A percentile compares a stretch with the other conserved stretches of the same genome.
Conservation (phyloP, 2,888 invertebrate species). For the Coenonympha glycerion region DNA sequence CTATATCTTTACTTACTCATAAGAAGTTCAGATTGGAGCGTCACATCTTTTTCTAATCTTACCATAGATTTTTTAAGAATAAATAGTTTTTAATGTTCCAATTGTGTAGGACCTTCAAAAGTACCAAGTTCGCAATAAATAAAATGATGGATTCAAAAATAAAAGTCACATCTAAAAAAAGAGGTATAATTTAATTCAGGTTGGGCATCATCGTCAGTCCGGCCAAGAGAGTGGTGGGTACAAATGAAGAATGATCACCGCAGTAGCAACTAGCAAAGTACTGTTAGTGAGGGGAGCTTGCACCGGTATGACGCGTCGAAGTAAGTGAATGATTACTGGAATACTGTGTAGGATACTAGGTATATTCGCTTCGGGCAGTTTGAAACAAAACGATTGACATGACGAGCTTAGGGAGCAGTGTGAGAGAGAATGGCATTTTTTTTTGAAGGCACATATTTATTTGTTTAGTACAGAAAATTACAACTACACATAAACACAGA, state of each 20-base stretch:
- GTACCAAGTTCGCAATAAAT: too few species aligned
- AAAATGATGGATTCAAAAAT: too few species aligned
- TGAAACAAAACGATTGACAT: slow-evolving; percentile 1
- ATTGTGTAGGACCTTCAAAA: too few species aligned
- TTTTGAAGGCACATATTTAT: too few species aligned
- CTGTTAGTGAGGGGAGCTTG: slow-evolving; percentile 21
- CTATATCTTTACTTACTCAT: too few species aligned
- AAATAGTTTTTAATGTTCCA: too few species aligned
- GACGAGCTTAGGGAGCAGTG: background rate
- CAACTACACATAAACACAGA: too few species aligned
- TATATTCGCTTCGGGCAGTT: background rate
- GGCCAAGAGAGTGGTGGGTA: slow-evolving; percentile 12
- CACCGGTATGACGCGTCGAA: slow-evolving; percentile 43
- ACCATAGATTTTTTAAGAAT: background rate
- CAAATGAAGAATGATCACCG: slow-evolving; percentile 74
- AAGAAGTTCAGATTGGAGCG: too few species aligned
- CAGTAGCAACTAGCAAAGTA: slow-evolving; percentile 43
- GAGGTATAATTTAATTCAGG: background rate
- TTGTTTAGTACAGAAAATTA: too few species aligned
- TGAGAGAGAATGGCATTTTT: too few species aligned
- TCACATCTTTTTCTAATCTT: too few species aligned
- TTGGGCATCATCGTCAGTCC: slow-evolving; percentile 22
- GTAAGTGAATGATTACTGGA: slow-evolving; percentile 66
- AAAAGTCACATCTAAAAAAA: too few species aligned
- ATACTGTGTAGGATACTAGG: background rate